Evolutionary conservation across 1,140 invertebrate species (phyloP).

Genomic region (Leptoteleia sp.): DNA sequence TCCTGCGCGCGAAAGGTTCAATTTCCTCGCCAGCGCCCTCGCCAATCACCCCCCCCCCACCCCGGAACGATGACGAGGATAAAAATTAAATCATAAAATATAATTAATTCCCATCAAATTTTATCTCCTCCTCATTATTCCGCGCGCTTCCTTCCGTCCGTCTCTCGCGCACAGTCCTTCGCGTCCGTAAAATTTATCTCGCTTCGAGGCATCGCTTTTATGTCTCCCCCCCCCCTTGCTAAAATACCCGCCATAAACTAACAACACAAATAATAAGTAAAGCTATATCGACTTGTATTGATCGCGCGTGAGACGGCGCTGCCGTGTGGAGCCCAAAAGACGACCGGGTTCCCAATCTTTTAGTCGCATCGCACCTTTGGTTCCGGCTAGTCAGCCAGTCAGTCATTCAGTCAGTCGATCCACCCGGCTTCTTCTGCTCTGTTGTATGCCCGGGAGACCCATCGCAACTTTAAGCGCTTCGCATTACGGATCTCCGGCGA

Average conservation of each 20-base stretch:
- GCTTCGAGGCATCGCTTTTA: slow-evolving; percentile 35
- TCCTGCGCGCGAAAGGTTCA: no score
- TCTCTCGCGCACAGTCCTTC: slow-evolving; percentile 1
- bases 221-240: slow-evolving; percentile 32
- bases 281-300: slow-evolving; percentile 57
- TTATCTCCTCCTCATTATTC: slow-evolving; percentile 17
- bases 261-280: slow-evolving; percentile 54
- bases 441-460: slow-evolving; percentile 71
- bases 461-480: slow-evolving; percentile 76
- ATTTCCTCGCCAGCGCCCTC: no score
- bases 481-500: slow-evolving; percentile 72
- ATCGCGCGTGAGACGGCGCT: slow-evolving; percentile 43
- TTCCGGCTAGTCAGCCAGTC: slow-evolving; percentile 69
- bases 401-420: slow-evolving; percentile 69
- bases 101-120: slow-evolving; percentile 33
- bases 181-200: slow-evolving; percentile 49
- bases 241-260: slow-evolving; percentile 55
- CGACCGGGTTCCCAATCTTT: slow-evolving; percentile 68
- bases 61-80: slow-evolving; percentile 11
- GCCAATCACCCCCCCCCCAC: no score
- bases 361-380: slow-evolving; percentile 70
- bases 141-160: neutral
- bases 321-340: slow-evolving; percentile 43
- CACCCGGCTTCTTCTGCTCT: slow-evolving; percentile 42
- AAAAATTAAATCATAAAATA: slow-evolving; percentile 38